phyloP scores from a whole-genome alignment of 2,888 invertebrate genomes.

The Meiosimyza platycephala region DNA sequence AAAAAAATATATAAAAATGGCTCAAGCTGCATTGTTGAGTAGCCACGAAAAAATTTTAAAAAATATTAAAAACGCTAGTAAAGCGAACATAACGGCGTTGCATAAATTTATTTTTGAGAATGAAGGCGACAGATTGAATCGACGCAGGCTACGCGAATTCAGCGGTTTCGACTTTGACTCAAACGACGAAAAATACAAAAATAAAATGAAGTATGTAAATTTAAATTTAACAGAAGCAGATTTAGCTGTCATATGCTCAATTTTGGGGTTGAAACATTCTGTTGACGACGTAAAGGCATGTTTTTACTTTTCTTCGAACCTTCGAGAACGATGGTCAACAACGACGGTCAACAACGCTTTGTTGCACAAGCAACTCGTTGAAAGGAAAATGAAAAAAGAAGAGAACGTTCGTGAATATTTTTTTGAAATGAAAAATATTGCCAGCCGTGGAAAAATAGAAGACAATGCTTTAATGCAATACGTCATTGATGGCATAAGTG shows the following conservation, averaged over 20 bases:
- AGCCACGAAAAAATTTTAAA: neutral
- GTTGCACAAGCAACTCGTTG: constrained; percentile 37
- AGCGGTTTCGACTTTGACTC: constrained; percentile 21
- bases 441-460: constrained; percentile 56
- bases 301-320: neutral
- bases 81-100: constrained; percentile 8
- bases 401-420: constrained; percentile 61
- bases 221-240: constrained; percentile 27
- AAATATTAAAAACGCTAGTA: neutral
- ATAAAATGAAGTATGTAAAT: constrained; percentile 8
- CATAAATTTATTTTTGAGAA: constrained; percentile 24
- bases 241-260: constrained; percentile 25
- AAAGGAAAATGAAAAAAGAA: constrained; percentile 53
- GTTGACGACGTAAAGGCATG: constrained; percentile 13
- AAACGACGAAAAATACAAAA: neutral
- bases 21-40: too few relatives aligned
- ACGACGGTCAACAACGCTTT: constrained; percentile 32
- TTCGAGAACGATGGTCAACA: constrained; percentile 2
- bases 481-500: constrained; percentile 60
- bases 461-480: constrained; percentile 58
- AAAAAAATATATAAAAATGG: too few relatives aligned
- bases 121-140: constrained; percentile 30
- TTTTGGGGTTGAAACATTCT: constrained; percentile 21
- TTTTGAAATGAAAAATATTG: constrained; percentile 59
- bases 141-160: constrained; percentile 21